Evolutionary conservation across 1,140 invertebrate genomes (phyloP), one percentile per base, ranked within the genome.

Genomic region (Coboldia fuscipes): DNA sequence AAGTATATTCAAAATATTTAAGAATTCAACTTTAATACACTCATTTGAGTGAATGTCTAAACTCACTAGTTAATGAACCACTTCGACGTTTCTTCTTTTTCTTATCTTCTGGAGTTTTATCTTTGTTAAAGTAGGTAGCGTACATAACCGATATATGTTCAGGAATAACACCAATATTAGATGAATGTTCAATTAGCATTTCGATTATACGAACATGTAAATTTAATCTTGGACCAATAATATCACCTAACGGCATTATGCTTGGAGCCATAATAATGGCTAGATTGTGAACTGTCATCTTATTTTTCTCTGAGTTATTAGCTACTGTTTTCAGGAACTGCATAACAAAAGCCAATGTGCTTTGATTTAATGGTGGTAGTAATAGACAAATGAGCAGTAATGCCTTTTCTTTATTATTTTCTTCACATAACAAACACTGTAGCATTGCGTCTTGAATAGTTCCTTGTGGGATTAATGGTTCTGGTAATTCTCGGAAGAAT

Each of bases 251-350:
- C n/a, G 78, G 77, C 70, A 88, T 79, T 29, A 89, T 60, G 49
- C 78, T 82, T 10, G 83, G 82, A 3, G 77, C 71, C 47, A 86
- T 55, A 12, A 85, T 71, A 41, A 82, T 75, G 1, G 82, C 73
- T 24, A 86, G 55, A 53, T 86, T 89, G 29, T 69, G 69, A 29
- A 68, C 56, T 43, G 70, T 66, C 83, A 89, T 89, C 56, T 75
- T 75, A 49, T 86, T 89, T 19, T 64, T 57, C n/a, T 66, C 62
- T 26, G 63, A 60, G 42, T 66, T 51, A n/a, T 48, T 45, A 5
- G 71, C 60, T 9, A 81, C 62, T 30, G 61, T 61, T 37, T 63
- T 53, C 15, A 79, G 50, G 44, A 79, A 72, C 43, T 65, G 62
- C 64, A 77, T 68, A 33, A 75, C 60, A 56, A 65, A 78, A 15